Evolutionary conservation across 2,888 invertebrate species (phyloP), one percentile per base, ranked within the genome.

Genomic region (Macrophya alboannulata): DNA sequence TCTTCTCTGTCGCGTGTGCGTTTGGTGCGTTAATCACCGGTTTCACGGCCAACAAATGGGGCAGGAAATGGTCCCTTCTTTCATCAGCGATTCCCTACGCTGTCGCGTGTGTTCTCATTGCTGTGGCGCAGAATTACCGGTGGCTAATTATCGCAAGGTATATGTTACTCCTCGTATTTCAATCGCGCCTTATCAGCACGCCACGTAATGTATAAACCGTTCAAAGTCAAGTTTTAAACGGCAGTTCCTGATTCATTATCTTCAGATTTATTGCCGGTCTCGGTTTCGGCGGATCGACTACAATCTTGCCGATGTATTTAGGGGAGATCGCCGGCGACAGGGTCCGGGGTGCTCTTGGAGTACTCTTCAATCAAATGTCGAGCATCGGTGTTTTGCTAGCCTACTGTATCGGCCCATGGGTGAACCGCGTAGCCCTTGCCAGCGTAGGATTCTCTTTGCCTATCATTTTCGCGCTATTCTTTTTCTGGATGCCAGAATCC

Each of bases 401-500:
- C 2, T 88, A 86, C 12, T 74, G 65, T 15, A 4, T 86, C 10
- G 87, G 88, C 0, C 74, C 87, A 0, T 76, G 71, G 37, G 37
- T 87, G 2, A 65, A 17, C 31, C 37, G 65, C n/a, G 3, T 4
- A 87, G 25, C 8, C 0, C 10, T 89, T 8, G 79, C 86, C 0
- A 0, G 86, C 3, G 17, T 88, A 17, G 45, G 74, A 25, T 4
- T 86, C 17, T 5, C 51, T 10, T 86, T 88, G 1, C 21, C 76
- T 0, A 6, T 82, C 0, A 0, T 87, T 1, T 86, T 87, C 21
- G 10, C 85, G 0, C 1, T 89, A 10, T 37, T 71, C 2, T 82
- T 87, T 25, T 6, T 59, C 4, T 89, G 89, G 89, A 82, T 89
- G 82, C 89, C 89, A 12, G 89, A 89, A n/a, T 86, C 87, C 0